Conservation (phyloP, 2,888 invertebrate species). For the Tillus elongatus region DNA sequence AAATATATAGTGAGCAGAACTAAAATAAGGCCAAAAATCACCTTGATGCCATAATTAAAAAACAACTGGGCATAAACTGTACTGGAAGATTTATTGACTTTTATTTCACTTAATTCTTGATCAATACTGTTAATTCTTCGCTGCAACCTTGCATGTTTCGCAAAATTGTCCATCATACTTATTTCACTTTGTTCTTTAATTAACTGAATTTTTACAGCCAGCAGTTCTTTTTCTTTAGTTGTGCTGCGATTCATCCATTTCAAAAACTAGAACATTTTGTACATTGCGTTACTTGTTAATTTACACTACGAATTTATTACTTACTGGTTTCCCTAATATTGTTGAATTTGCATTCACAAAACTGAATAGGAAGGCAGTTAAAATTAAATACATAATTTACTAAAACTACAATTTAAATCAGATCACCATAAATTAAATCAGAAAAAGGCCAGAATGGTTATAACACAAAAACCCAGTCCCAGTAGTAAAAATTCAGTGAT, state of each 20-base stretch:
- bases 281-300: no score
- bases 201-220: not conserved
- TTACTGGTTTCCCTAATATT: no score
- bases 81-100: slow-evolving; percentile 21
- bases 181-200: slow-evolving; percentile 42
- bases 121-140: slow-evolving; percentile 50
- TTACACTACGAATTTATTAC: no score
- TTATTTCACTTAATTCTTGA: slow-evolving; percentile 40
- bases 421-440: no score
- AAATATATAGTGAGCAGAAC: slow-evolving; percentile 40
- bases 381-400: no score
- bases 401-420: no score
- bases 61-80: slow-evolving; percentile 23
- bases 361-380: no score
- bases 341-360: no score
- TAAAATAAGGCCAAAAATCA: slow-evolving; percentile 35
- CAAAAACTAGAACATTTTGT: not conserved
- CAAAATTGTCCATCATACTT: slow-evolving; percentile 52
- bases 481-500: no score
- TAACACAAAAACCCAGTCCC: no score
- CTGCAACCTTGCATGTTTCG: slow-evolving; percentile 50
- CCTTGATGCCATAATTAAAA: slow-evolving; percentile 39
- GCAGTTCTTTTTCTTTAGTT: not conserved
- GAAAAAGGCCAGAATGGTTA: no score
- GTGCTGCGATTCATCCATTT: not conserved